A percentile compares a stretch with the other conserved stretches of the same genome.
Conservation (phyloP, 2,113 vertebrate genomes). For the cattle (Bos taurus) region ARS-UCD2.0 NC_037335.1:38951001-38951500, state of each 20-base stretch:
- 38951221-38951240: not conserved
- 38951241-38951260: not conserved
- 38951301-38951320: not conserved
- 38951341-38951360: not conserved
- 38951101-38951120: slow-evolving; percentile 98
- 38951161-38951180: slow-evolving; percentile 98
- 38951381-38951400: not conserved
- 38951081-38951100: slow-evolving; percentile 91
- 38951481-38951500: not conserved
- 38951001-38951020: slow-evolving; percentile 96
- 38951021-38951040: slow-evolving; percentile 96
- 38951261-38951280: not conserved
- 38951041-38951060: slow-evolving; percentile 97
- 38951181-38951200: slow-evolving; percentile 84
- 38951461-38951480: not conserved
- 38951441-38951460: not conserved
- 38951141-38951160: slow-evolving; percentile 97
- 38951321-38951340: not conserved
- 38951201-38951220: slow-evolving; percentile 3
- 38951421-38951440: not conserved
- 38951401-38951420: not conserved
- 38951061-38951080: slow-evolving; percentile 95
- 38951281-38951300: slow-evolving; percentile 11
- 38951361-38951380: not conserved
- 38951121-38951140: slow-evolving; percentile 96